These are phyloP conservation scores for Chirona hameri DNA, from an alignment of 2,888 invertebrate genomes.

Conservation along the genomic window DNA sequence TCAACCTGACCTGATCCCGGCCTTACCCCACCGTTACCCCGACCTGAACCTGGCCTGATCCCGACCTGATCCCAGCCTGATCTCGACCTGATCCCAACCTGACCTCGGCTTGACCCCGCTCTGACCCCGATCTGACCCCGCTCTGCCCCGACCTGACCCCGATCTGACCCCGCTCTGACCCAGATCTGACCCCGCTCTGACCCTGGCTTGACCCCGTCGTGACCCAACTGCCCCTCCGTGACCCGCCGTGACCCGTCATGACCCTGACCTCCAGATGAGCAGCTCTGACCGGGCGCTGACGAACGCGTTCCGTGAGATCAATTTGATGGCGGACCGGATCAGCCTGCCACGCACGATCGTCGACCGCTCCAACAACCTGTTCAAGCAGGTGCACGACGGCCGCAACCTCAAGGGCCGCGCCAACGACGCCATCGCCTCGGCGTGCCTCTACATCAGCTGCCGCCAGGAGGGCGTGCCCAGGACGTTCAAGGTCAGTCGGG, in stretches of 20 bases:
- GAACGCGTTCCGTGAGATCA: slow-evolving; percentile 95
- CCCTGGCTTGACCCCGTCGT: too few relatives aligned
- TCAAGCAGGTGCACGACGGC: slow-evolving; percentile 97
- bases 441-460: slow-evolving; percentile 98
- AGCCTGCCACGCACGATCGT: slow-evolving; percentile 95
- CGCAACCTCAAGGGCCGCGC: slow-evolving; percentile 92
- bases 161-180: too few relatives aligned
- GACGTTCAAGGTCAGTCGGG: slow-evolving; percentile 70
- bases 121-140: too few relatives aligned
- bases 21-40: too few relatives aligned
- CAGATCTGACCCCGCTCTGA: too few relatives aligned
- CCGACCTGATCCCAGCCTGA: too few relatives aligned
- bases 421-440: slow-evolving; percentile 97
- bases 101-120: too few relatives aligned
- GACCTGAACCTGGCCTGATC: too few relatives aligned
- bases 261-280: slow-evolving; percentile 61
- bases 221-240: too few relatives aligned
- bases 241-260: neutral
- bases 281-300: slow-evolving; percentile 92
- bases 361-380: slow-evolving; percentile 91
- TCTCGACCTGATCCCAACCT: too few relatives aligned
- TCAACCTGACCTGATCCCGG: too few relatives aligned
- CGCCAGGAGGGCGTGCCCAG: slow-evolving; percentile 97
- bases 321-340: slow-evolving; percentile 96
- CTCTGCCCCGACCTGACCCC: too few relatives aligned